Base-by-base conservation (phyloP, 2,888 invertebrate genomes). In the Glomeris marginata region DNA sequence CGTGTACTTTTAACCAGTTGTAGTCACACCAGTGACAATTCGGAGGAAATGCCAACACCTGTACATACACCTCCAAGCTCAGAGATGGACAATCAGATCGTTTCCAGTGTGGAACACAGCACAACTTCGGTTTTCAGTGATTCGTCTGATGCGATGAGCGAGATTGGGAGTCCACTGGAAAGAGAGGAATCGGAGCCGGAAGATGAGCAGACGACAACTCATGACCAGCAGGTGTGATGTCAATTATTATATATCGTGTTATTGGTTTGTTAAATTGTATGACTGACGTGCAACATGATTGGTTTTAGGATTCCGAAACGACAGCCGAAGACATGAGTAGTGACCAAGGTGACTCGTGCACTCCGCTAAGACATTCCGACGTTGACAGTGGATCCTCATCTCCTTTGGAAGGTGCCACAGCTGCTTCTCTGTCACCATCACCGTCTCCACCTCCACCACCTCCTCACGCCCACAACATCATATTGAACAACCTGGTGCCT, bases 341-440 rank as follows among this genome's bases (percentile, higher is more conserved):
- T 41, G 49, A 57, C 45, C 41, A 55, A 35, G 21, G 52, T 53
- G 28, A 50, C 55, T 22, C 50, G 52, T 10, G 51, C 71, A 67
- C 50, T 54, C 63, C 63, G 57, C 63, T 69, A 58, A 64, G 72
- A 59, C 42, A 59, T 59, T 44, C 41, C 58, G 46, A 47, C 59
- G 37, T 48, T 60, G 2, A 70, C 58, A 50, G 59, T 58, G 42
- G 55, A 59, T 33, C 58, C 54, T 45, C 50, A 52, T 54, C 49
- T 21, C 47, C 40, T n/a, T 28, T 28, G 28, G 33, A 47, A 22
- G 47, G 41, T 5, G 47, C 44, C 21, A 44, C 21, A 35, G 47
- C 46, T 20, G 47, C 33, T 5, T 50, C 46, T 2, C 40, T 20
- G 16, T 20, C 40, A 3, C 40, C 40, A 5, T 20, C 40, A 20